Percentiles rank a stretch among this genome's conserved stretches.
Evolutionary conservation across 2,888 invertebrate species (phyloP).

Genomic region (Synergus japonicus): DNA sequence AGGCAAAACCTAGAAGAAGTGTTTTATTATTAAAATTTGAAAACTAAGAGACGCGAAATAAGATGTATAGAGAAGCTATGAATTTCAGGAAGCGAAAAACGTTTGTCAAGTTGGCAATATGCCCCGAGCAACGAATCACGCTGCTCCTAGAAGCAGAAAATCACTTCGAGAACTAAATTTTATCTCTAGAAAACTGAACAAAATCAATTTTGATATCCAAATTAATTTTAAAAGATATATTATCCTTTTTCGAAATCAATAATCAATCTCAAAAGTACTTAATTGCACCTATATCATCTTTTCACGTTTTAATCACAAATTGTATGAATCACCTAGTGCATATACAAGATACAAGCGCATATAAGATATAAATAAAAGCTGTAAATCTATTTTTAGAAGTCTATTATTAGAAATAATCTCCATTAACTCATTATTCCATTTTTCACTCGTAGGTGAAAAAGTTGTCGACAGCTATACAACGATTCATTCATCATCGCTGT

Average conservation of each 20-base stretch:
- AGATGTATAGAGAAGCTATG: slow-evolving; percentile 18
- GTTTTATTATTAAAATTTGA: not conserved
- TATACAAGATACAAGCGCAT: not conserved
- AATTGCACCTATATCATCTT: too few relatives aligned
- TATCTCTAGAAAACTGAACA: not conserved
- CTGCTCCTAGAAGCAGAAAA: slow-evolving; percentile 35
- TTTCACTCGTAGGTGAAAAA: slow-evolving; percentile 9
- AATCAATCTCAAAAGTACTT: not conserved
- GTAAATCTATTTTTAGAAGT: not conserved
- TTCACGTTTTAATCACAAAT: too few relatives aligned
- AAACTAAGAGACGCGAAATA: not conserved
- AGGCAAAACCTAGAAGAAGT: not conserved
- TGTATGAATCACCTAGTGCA: not conserved
- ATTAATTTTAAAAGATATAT: not conserved
- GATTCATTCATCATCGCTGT: slow-evolving; percentile 16
- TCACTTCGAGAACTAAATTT: slow-evolving; percentile 29
- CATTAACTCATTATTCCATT: not conserved
- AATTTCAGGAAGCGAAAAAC: slow-evolving; percentile 15
- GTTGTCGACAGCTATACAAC: slow-evolving; percentile 16
- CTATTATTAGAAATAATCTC: not conserved
- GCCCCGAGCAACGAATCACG: slow-evolving; percentile 37
- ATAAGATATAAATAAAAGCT: not conserved
- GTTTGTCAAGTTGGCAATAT: slow-evolving; percentile 41
- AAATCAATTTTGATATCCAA: not conserved
- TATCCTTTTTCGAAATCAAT: not conserved